Conservation (phyloP, 1,140 invertebrate species). For the Reticulitermes speratus region DNA sequence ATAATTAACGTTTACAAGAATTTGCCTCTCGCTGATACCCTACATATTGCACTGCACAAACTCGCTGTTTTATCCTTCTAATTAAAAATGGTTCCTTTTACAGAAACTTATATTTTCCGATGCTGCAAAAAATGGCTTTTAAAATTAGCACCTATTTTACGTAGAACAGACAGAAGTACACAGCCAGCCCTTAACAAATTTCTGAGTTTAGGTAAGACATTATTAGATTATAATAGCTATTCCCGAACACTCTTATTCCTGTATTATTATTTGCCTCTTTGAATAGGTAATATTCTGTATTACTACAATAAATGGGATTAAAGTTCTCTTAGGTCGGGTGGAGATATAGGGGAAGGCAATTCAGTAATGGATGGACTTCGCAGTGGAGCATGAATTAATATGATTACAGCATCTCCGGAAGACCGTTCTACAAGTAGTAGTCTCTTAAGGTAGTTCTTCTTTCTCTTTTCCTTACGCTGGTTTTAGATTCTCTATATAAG, state of each 20-base stretch:
- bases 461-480: background rate
- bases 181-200: background rate
- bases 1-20: too few relatives aligned
- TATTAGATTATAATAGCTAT: background rate
- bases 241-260: background rate
- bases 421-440: background rate
- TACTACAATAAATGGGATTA: background rate
- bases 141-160: too few relatives aligned
- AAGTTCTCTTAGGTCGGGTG: background rate
- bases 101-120: too few relatives aligned
- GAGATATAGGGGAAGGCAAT: background rate
- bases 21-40: too few relatives aligned
- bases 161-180: background rate
- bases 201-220: background rate
- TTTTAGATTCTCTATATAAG: background rate
- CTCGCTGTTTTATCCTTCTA: too few relatives aligned
- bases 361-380: slow-evolving; percentile 10
- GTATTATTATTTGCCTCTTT: background rate
- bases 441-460: background rate
- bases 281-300: background rate
- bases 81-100: too few relatives aligned
- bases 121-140: too few relatives aligned
- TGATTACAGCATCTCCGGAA: slow-evolving; percentile 2
- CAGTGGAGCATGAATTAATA: background rate
- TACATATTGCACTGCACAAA: too few relatives aligned